phyloP scores from a whole-genome alignment of 2,113 vertebrate species.

The Tetrao urogallus region DNA sequence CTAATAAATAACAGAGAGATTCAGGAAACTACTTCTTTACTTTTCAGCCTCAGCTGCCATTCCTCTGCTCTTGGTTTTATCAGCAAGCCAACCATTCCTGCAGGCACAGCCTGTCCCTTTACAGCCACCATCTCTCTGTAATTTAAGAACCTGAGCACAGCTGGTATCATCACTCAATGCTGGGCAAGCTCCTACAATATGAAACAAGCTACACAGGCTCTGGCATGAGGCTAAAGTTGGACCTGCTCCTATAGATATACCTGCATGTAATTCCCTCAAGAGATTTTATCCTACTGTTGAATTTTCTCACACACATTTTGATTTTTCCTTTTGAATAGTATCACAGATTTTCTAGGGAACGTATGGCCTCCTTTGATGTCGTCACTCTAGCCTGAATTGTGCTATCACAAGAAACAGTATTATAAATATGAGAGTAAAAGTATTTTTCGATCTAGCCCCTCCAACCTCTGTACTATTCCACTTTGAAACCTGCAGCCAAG shows the following conservation, averaged over 20 bases:
- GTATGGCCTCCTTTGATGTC: neutral
- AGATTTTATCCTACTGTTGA: neutral
- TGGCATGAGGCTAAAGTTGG: neutral
- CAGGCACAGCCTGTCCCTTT: neutral
- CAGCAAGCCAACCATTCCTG: neutral
- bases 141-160: conserved; percentile 31
- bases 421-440: neutral
- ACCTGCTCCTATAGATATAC: neutral
- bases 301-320: neutral
- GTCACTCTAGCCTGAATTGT: neutral
- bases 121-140: neutral
- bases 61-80: neutral
- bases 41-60: neutral
- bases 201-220: neutral
- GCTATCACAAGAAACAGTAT: neutral
- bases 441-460: neutral
- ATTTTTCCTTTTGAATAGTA: neutral
- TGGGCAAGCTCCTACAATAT: neutral
- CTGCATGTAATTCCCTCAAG: neutral
- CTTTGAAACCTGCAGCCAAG: neutral
- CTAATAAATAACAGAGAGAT: neutral
- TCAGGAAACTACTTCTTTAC: neutral
- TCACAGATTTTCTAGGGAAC: neutral
- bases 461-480: neutral
- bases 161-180: conserved; percentile 45